These are phyloP conservation scores for Syrmaticus mikado DNA, from an alignment of 2,113 vertebrate species.

Conservation along the genomic window DNA sequence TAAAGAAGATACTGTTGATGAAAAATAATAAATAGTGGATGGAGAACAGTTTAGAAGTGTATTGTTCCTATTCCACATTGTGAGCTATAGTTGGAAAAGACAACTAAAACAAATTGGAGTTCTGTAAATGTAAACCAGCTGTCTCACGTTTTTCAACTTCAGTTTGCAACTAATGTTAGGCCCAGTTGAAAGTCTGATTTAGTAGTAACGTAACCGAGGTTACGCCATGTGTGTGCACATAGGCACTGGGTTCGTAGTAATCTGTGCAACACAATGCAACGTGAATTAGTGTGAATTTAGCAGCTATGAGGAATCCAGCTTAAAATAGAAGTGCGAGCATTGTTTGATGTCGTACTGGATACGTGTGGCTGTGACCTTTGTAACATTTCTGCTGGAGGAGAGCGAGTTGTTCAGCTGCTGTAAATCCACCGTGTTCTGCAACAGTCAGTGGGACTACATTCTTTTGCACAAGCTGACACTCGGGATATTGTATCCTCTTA, in stretches of 20 bases:
- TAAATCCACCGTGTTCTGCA: conserved; percentile 5
- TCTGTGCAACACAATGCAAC: not conserved
- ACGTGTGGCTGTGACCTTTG: not conserved
- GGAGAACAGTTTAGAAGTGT: not conserved
- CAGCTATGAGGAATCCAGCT: not conserved
- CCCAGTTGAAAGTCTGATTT: not conserved
- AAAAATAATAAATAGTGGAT: conserved; percentile 13
- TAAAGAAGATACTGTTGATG: conserved; percentile 13
- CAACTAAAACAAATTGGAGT: conserved; percentile 39
- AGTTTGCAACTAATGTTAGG: conserved; percentile 10
- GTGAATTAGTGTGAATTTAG: not conserved
- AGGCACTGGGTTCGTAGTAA: not conserved
- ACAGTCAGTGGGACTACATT: not conserved
- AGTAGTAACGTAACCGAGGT: not conserved
- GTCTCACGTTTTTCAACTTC: conserved; percentile 31
- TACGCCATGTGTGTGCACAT: accelerated
- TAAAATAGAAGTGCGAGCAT: not conserved
- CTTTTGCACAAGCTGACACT: not conserved
- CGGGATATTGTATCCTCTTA: not conserved
- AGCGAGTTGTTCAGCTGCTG: conserved; percentile 24
- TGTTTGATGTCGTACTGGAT: not conserved
- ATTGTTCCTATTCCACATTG: not conserved
- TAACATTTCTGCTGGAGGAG: conserved; percentile 15
- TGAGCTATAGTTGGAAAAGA: conserved; percentile 41
- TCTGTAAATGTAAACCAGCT: not conserved